Percentiles rank a stretch among this genome's conserved stretches.
phyloP scores from a whole-genome alignment of 2,888 invertebrate species.

The Orthosia gothica region DNA sequence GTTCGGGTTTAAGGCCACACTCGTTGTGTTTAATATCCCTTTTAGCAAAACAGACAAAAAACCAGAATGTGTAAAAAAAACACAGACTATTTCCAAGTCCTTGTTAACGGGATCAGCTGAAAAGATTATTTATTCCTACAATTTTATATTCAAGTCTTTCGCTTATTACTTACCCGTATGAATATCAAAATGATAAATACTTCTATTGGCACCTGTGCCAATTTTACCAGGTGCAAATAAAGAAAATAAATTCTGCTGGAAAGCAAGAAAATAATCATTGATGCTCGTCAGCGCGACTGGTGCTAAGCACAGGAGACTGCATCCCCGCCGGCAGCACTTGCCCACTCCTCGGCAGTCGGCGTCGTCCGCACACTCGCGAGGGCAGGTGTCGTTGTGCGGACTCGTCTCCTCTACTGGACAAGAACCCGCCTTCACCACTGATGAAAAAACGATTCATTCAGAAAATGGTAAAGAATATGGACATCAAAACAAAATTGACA shows the following conservation, averaged over 20 bases:
- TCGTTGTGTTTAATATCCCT: too few species aligned
- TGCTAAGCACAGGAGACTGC: constrained; percentile 93
- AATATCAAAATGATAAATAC: background rate
- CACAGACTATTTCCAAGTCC: too few species aligned
- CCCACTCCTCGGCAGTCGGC: constrained; percentile 95
- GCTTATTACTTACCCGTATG: background rate
- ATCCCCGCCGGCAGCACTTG: constrained; percentile 96
- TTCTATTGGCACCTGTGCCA: background rate
- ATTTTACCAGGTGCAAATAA: constrained; percentile 72
- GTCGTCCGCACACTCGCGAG: constrained; percentile 94
- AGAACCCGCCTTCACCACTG: constrained; percentile 92
- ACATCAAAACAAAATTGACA: background rate
- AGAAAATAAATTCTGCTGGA: background rate
- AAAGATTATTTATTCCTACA: too few species aligned
- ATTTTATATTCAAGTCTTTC: too few species aligned
- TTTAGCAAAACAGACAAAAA: too few species aligned
- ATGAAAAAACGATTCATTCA: constrained; percentile 23
- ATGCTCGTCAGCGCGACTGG: constrained; percentile 73
- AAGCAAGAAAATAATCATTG: constrained; percentile 15
- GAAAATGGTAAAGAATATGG: background rate
- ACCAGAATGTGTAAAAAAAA: too few species aligned
- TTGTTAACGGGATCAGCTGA: too few species aligned
- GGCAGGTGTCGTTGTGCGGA: constrained; percentile 88
- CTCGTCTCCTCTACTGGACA: constrained; percentile 73
- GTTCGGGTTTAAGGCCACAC: too few species aligned